phyloP scores from a whole-genome alignment of 2,797 vertebrate genomes.

The Pitangus sulphuratus region DNA sequence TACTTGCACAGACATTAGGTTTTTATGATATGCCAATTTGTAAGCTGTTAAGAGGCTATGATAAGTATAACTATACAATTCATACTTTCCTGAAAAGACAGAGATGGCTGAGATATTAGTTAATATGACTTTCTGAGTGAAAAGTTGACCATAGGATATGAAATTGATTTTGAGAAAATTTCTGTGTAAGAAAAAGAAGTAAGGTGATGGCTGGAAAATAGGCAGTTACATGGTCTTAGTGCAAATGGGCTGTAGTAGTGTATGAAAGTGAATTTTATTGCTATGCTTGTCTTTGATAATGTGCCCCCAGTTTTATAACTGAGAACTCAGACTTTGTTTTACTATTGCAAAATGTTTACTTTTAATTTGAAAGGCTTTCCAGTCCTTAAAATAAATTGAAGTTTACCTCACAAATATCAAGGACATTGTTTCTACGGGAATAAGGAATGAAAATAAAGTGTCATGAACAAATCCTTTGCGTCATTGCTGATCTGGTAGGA shows the following conservation, averaged over 20 bases:
- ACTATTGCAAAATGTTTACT: not conserved
- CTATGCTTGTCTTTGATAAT: not conserved
- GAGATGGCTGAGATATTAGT: not conserved
- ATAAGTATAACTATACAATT: not conserved
- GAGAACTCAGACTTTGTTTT: not conserved
- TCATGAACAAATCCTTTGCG: not conserved
- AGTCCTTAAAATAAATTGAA: not conserved
- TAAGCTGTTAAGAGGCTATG: not conserved
- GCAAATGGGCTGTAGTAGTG: not conserved
- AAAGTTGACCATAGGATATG: not conserved
- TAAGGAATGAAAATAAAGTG: not conserved
- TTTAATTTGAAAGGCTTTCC: not conserved
- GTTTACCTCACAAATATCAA: not conserved
- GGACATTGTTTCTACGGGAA: not conserved
- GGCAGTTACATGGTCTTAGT: not conserved
- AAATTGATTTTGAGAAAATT: not conserved
- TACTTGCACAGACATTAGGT: not conserved
- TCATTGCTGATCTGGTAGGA: not conserved
- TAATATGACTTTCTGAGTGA: not conserved
- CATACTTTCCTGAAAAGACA: not conserved
- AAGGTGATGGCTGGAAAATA: not conserved
- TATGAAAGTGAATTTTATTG: not conserved
- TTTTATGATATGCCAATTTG: not conserved
- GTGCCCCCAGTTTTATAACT: not conserved
- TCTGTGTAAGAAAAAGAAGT: not conserved